Percentiles rank a stretch among this genome's conserved stretches.
phyloP scores from a whole-genome alignment of 2,113 vertebrate species.

The Otis tarda region DNA sequence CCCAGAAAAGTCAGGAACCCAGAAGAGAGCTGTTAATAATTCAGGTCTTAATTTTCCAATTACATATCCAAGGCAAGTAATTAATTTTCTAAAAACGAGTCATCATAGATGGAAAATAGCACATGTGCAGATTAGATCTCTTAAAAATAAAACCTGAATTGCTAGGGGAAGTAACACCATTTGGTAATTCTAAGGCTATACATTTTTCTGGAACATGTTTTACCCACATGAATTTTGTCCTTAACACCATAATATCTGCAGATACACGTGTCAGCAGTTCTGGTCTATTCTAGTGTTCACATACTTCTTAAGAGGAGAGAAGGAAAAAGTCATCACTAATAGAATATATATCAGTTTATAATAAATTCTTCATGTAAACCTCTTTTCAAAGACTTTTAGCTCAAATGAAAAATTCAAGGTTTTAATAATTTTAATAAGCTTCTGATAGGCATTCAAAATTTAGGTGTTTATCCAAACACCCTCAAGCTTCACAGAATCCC shows the following conservation, averaged over 20 bases:
- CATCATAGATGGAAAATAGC: conserved; percentile 29
- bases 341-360: background rate
- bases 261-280: background rate
- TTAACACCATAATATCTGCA: conserved; percentile 6
- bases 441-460: conserved; percentile 57
- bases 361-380: conserved; percentile 39
- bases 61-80: conserved; percentile 20
- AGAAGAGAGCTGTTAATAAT: conserved; percentile 1
- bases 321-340: background rate
- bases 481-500: conserved; percentile 63
- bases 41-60: background rate
- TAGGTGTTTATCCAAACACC: conserved; percentile 68
- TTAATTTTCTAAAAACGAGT: conserved; percentile 32
- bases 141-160: conserved; percentile 39
- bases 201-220: conserved; percentile 13
- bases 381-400: conserved; percentile 50
- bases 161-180: conserved; percentile 22
- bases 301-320: background rate
- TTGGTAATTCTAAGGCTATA: conserved; percentile 25
- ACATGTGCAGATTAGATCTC: conserved; percentile 1
- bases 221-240: conserved; percentile 22
- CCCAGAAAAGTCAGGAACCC: background rate
- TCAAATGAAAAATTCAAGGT: conserved; percentile 53
- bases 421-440: conserved; percentile 66
- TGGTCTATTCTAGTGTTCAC: background rate